phyloP scores from a whole-genome alignment of 1,140 invertebrate species.

The Drosophila pseudoobscura region DNA sequence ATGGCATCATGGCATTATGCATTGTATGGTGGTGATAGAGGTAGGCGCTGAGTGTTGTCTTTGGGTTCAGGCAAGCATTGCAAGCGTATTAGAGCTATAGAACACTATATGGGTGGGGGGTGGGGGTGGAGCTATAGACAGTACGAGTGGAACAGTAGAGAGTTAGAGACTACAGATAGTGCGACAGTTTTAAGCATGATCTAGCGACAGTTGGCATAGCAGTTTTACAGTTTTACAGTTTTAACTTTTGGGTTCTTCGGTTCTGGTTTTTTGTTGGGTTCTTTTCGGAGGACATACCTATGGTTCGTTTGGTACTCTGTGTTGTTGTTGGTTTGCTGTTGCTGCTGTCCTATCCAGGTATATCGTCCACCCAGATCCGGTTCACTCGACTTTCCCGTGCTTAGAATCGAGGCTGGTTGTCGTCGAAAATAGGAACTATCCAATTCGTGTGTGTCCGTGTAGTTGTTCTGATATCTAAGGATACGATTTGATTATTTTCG shows the following conservation, averaged over 20 bases:
- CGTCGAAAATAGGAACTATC: slow-evolving; percentile 91
- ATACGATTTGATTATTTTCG: not conserved
- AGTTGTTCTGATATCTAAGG: slow-evolving; percentile 70
- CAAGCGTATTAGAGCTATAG: slow-evolving; percentile 37
- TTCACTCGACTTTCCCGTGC: slow-evolving; percentile 68
- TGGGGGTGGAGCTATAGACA: not conserved
- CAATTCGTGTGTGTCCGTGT: slow-evolving; percentile 85
- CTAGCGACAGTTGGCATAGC: slow-evolving; percentile 77
- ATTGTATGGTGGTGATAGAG: slow-evolving; percentile 5
- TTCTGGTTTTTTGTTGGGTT: slow-evolving; percentile 25
- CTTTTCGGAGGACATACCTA: slow-evolving; percentile 46
- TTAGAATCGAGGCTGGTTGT: slow-evolving; percentile 88
- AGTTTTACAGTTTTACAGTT: slow-evolving; percentile 33
- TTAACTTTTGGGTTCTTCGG: slow-evolving; percentile 34
- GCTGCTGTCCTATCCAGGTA: slow-evolving; percentile 63
- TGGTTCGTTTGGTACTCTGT: slow-evolving; percentile 56
- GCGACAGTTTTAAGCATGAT: slow-evolving; percentile 75
- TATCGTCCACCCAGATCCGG: slow-evolving; percentile 62
- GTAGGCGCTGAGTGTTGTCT: slow-evolving; percentile 25
- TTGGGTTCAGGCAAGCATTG: slow-evolving; percentile 51
- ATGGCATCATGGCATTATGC: slow-evolving; percentile 43
- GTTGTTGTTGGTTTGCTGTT: slow-evolving; percentile 53
- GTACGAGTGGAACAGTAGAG: slow-evolving; percentile 27
- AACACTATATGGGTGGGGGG: not conserved
- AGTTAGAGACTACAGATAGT: slow-evolving; percentile 61